A percentile compares a stretch with the other conserved stretches of the same genome.
phyloP scores from a whole-genome alignment of 2,888 invertebrate species.

The Heteromurus nitidus region DNA sequence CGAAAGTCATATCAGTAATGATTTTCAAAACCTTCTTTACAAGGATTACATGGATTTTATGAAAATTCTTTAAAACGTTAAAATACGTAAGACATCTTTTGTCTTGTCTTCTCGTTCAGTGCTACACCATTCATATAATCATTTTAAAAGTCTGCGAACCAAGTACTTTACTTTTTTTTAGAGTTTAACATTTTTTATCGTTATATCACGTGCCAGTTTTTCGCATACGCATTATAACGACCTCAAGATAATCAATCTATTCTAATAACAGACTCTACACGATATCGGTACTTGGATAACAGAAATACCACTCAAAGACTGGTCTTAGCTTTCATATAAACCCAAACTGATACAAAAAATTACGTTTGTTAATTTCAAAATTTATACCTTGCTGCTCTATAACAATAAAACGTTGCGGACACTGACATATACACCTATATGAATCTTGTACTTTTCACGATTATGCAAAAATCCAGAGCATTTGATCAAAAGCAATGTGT shows the following conservation, averaged over 20 bases:
- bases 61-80: constrained; percentile 7
- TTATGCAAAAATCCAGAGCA: background rate
- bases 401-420: background rate
- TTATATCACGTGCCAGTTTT: constrained; percentile 5
- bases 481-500: constrained; percentile 3
- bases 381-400: background rate
- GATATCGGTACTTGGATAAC: background rate
- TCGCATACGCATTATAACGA: constrained; percentile 6
- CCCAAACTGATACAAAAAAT: too few species aligned
- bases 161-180: constrained; percentile 9
- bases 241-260: background rate
- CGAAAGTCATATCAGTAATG: too few species aligned
- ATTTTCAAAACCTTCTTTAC: too few species aligned
- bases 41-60: constrained; percentile 12
- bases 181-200: background rate
- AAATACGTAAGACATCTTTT: background rate
- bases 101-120: background rate
- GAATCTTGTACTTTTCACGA: constrained; percentile 2
- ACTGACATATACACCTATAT: background rate
- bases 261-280: background rate
- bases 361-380: background rate
- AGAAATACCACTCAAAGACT: constrained; percentile 10
- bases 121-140: background rate
- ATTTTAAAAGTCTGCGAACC: background rate
- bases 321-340: too few species aligned